These are phyloP conservation scores for Accipiter virgatus DNA, from an alignment of 2,113 vertebrate genomes.

Conservation along the genomic window DNA sequence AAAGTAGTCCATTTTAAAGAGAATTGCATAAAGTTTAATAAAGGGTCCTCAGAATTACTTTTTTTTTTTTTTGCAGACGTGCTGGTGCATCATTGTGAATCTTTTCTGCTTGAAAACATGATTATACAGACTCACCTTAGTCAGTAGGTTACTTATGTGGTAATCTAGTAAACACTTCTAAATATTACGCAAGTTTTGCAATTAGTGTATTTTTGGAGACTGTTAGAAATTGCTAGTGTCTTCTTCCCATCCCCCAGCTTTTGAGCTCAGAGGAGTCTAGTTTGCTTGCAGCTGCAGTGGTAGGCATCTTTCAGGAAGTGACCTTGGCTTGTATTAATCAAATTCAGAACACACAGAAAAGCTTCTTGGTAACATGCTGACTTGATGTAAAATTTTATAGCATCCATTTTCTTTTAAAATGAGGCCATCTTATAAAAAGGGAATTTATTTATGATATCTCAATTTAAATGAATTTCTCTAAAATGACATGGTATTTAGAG, in stretches of 20 bases:
- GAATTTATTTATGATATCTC: slow-evolving; percentile 29
- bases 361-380: slow-evolving; percentile 78
- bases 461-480: slow-evolving; percentile 26
- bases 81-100: not conserved
- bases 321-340: slow-evolving; percentile 82
- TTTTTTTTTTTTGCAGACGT: not conserved
- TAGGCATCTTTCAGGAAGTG: slow-evolving; percentile 81
- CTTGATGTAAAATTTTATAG: slow-evolving; percentile 76
- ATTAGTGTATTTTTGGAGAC: not conserved
- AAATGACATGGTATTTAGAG: not conserved
- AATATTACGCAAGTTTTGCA: not conserved
- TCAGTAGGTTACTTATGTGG: not conserved
- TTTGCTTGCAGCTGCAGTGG: slow-evolving; percentile 75
- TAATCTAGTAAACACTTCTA: not conserved
- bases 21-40: not conserved
- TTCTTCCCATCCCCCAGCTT: slow-evolving; percentile 57
- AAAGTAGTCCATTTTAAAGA: not conserved
- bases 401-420: slow-evolving; percentile 73
- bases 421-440: slow-evolving; percentile 65
- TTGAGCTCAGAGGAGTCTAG: not conserved
- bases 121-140: not conserved
- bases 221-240: slow-evolving; percentile 42
- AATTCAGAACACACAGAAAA: slow-evolving; percentile 79
- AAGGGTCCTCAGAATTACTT: not conserved
- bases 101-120: not conserved